phyloP scores from a whole-genome alignment of 2,888 invertebrate species.

The Leptothorax acervorum region DNA sequence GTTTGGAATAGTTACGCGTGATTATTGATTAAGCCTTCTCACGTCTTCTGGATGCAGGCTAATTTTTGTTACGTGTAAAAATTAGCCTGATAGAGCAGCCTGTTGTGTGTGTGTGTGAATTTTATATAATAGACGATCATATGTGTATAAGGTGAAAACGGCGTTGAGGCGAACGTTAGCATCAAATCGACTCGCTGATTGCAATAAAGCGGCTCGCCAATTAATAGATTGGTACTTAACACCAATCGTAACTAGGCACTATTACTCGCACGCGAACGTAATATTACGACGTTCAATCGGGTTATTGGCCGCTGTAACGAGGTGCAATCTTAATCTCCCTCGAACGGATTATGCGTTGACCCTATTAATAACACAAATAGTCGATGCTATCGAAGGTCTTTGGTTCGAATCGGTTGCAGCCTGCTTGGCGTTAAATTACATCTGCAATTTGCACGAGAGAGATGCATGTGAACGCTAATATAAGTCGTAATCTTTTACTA shows the following conservation, averaged over 20 bases:
- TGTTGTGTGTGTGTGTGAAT: background rate
- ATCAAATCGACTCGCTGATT: background rate
- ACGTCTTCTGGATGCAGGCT: background rate
- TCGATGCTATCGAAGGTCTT: conserved; percentile 20
- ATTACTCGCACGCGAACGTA: conserved; percentile 46
- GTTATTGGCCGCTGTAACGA: conserved; percentile 54
- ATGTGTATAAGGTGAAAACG: too few relatives aligned
- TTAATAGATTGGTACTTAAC: conserved; percentile 45
- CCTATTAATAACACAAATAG: conserved; percentile 71
- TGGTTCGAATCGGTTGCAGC: background rate
- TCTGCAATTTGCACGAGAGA: background rate
- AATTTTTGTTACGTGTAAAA: background rate
- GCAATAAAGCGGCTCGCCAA: conserved; percentile 27
- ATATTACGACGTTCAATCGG: conserved; percentile 26
- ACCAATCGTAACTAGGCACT: conserved; percentile 19
- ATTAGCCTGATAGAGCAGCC: background rate
- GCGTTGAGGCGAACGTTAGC: background rate
- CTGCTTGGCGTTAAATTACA: conserved; percentile 22
- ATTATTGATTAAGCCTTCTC: background rate
- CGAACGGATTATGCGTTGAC: conserved; percentile 69
- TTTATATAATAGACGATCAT: background rate
- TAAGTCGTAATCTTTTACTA: background rate
- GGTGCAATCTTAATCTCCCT: conserved; percentile 71
- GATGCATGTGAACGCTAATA: background rate
- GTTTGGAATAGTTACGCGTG: background rate